Percentiles rank a stretch among this genome's conserved stretches.
Conservation (phyloP, 2,888 invertebrate species). For the Tiliacea aurago region DNA sequence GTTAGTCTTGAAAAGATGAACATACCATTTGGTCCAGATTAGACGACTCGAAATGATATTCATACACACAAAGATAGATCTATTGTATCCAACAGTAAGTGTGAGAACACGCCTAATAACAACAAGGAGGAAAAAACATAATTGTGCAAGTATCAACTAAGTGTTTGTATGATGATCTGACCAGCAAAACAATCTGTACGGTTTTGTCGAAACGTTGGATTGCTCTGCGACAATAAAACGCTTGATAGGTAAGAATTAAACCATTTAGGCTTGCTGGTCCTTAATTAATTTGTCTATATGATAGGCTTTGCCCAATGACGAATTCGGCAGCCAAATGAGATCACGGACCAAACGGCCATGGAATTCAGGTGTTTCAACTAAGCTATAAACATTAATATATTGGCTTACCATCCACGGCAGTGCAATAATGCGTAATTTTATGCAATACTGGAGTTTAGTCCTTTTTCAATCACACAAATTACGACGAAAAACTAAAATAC, state of each 20-base stretch:
- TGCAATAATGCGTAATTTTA: constrained; percentile 21
- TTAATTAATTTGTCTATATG: constrained; percentile 30
- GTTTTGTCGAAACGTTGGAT: neutral
- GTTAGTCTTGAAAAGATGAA: neutral
- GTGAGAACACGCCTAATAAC: constrained; percentile 44
- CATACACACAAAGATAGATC: constrained; percentile 9
- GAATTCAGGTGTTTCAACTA: constrained; percentile 19
- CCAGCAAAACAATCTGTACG: neutral
- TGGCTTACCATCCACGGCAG: constrained; percentile 57
- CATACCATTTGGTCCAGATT: neutral
- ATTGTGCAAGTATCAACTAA: too few species aligned
- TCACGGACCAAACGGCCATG: constrained; percentile 60
- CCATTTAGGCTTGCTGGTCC: neutral
- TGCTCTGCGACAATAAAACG: neutral
- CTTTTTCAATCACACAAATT: constrained; percentile 37
- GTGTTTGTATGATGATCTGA: neutral
- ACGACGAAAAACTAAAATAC: constrained; percentile 43
- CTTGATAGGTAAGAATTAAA: neutral
- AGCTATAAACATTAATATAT: constrained; percentile 14
- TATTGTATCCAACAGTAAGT: constrained; percentile 19
- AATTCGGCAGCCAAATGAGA: constrained; percentile 62
- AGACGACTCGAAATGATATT: neutral
- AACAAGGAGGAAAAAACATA: constrained; percentile 39
- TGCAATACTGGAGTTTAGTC: constrained; percentile 22
- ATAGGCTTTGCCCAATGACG: constrained; percentile 58